Conservation (phyloP, 2,797 vertebrate species). For the Carduelis carduelis region DNA sequence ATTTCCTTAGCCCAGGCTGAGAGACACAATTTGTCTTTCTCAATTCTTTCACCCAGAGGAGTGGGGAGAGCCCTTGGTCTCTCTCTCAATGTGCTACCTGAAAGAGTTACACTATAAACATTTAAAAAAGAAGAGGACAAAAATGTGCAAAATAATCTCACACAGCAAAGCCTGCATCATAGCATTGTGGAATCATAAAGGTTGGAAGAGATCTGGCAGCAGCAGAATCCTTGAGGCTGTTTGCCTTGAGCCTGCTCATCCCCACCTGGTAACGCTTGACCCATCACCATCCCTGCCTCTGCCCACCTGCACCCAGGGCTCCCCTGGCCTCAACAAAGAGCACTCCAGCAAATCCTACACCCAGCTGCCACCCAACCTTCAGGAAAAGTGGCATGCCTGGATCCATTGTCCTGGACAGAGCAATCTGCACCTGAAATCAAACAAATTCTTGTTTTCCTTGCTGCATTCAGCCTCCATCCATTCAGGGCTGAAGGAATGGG, state of each 20-base stretch:
- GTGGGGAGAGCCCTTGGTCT: not conserved
- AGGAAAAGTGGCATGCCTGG: not conserved
- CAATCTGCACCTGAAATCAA: not conserved
- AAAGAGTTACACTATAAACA: not conserved
- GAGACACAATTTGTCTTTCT: not conserved
- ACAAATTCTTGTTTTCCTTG: not conserved
- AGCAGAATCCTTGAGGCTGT: not conserved
- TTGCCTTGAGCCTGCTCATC: not conserved
- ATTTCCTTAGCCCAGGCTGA: not conserved
- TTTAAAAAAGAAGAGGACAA: rapidly evolving
- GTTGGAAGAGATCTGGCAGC: not conserved
- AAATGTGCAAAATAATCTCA: not conserved
- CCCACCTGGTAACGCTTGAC: not conserved
- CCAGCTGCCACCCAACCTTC: not conserved
- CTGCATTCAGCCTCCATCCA: not conserved
- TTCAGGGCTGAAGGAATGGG: not conserved
- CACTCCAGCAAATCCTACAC: not conserved
- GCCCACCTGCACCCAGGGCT: not conserved
- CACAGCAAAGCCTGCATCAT: not conserved
- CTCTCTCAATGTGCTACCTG: not conserved
- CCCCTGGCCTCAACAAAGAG: not conserved
- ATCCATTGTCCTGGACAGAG: not conserved
- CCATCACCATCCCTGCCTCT: rapidly evolving
- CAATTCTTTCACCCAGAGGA: not conserved
- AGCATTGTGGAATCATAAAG: not conserved